phyloP scores from a whole-genome alignment of 2,888 invertebrate species.

The Xestia xanthographa region DNA sequence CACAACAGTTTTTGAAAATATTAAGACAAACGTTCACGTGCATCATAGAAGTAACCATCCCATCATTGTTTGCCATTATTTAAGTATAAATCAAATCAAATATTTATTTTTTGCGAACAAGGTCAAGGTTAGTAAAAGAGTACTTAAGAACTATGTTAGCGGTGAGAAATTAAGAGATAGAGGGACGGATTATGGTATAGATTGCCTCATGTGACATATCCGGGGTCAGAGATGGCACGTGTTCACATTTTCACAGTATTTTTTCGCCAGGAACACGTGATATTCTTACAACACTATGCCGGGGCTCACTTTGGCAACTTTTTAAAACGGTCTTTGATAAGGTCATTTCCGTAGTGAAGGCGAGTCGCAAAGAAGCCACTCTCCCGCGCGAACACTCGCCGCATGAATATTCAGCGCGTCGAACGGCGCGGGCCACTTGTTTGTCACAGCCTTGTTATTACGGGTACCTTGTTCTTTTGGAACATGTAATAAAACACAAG shows the following conservation, averaged over 20 bases:
- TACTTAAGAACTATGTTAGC: too few relatives aligned
- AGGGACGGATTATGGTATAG: too few relatives aligned
- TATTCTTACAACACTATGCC: not conserved
- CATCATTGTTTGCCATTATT: not conserved
- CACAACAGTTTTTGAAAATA: not conserved
- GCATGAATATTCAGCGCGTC: constrained; percentile 58
- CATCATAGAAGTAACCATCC: not conserved
- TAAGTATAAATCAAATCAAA: too few relatives aligned
- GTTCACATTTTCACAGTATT: not conserved
- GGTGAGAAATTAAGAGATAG: too few relatives aligned
- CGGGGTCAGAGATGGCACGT: not conserved
- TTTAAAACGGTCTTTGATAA: constrained; percentile 34
- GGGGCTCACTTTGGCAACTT: constrained; percentile 14
- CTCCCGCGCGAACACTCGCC: constrained; percentile 11
- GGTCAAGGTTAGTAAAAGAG: too few relatives aligned
- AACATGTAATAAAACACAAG: constrained; percentile 14
- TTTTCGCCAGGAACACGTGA: not conserved
- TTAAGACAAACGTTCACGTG: not conserved
- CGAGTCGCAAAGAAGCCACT: constrained; percentile 37
- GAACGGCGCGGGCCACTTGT: constrained; percentile 15
- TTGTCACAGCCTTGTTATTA: constrained; percentile 34
- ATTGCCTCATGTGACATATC: not conserved
- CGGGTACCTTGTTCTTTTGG: constrained; percentile 20
- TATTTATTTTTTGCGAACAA: too few relatives aligned
- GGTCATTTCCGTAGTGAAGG: constrained; percentile 26